These are phyloP conservation scores for Hylaeus volcanicus DNA, from an alignment of 1,140 invertebrate species.

Conservation along the genomic window DNA sequence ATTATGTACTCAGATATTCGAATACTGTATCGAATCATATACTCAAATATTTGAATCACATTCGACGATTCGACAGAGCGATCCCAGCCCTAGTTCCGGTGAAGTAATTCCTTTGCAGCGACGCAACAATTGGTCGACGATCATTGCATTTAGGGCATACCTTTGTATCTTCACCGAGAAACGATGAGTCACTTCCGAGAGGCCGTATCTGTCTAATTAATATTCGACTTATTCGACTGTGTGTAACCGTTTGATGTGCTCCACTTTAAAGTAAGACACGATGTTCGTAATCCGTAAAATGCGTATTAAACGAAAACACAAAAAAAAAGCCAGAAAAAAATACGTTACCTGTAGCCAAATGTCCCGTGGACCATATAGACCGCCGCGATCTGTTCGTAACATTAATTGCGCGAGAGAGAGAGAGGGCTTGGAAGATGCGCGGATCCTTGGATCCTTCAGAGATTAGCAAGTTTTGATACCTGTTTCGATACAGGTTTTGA, in stretches of 20 bases:
- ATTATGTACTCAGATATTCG: too few species aligned
- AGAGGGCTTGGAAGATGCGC: slow-evolving; percentile 2
- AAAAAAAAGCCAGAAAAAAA: slow-evolving; percentile 49
- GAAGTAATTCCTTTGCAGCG: too few species aligned
- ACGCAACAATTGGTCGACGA: too few species aligned
- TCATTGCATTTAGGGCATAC: too few species aligned
- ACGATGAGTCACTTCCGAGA: slow-evolving; percentile 26
- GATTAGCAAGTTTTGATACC: too few species aligned
- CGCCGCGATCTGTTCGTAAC: slow-evolving; percentile 69
- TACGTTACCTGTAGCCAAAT: slow-evolving; percentile 77
- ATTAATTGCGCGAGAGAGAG: slow-evolving; percentile 17
- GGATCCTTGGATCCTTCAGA: too few species aligned
- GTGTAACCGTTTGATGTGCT: slow-evolving; percentile 35
- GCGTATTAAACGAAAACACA: slow-evolving; percentile 29
- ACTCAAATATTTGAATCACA: too few species aligned
- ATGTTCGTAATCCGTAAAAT: slow-evolving; percentile 53
- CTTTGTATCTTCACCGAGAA: neutral
- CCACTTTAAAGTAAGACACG: slow-evolving; percentile 27
- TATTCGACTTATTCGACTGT: slow-evolving; percentile 9
- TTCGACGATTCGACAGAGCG: too few species aligned
- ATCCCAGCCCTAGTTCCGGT: neutral
- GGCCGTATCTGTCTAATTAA: slow-evolving; percentile 5
- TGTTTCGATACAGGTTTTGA: too few species aligned
- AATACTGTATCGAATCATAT: too few species aligned
- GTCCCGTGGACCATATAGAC: slow-evolving; percentile 76